These are phyloP conservation scores for Sialia sialis DNA, from an alignment of 2,113 vertebrate genomes.

Conservation along the genomic window DNA sequence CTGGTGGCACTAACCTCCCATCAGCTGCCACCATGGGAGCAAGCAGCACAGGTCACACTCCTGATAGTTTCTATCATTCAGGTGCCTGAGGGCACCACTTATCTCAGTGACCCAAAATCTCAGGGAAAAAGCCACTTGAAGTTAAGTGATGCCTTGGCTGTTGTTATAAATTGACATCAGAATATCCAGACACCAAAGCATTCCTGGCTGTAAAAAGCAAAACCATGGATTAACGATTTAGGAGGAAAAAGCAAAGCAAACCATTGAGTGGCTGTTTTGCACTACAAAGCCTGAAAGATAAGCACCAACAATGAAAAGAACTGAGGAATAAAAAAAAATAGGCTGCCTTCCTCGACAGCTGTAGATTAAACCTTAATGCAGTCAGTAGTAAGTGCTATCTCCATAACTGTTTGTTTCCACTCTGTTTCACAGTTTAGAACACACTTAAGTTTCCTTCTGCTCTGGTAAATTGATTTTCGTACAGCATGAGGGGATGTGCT, in stretches of 20 bases:
- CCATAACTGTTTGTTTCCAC: background rate
- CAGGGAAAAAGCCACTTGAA: background rate
- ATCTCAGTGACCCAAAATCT: background rate
- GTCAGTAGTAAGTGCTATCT: background rate
- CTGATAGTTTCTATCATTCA: background rate
- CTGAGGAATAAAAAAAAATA: background rate
- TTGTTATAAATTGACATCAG: background rate
- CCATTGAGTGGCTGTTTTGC: background rate
- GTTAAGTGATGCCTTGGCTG: background rate
- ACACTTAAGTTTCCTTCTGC: background rate
- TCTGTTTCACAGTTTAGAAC: slow-evolving; percentile 9
- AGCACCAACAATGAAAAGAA: background rate
- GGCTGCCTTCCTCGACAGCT: background rate
- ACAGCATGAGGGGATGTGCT: background rate
- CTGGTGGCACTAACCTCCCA: background rate
- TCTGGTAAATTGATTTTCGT: slow-evolving; percentile 48
- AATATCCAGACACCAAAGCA: background rate
- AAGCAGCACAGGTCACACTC: rapidly evolving
- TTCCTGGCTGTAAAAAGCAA: background rate
- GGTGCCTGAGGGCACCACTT: background rate
- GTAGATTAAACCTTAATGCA: background rate
- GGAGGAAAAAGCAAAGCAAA: background rate
- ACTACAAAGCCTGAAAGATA: background rate
- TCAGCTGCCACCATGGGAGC: background rate
- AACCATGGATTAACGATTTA: background rate